phyloP scores from a whole-genome alignment of 2,113 vertebrate genomes.

The Cinclus cinclus region DNA sequence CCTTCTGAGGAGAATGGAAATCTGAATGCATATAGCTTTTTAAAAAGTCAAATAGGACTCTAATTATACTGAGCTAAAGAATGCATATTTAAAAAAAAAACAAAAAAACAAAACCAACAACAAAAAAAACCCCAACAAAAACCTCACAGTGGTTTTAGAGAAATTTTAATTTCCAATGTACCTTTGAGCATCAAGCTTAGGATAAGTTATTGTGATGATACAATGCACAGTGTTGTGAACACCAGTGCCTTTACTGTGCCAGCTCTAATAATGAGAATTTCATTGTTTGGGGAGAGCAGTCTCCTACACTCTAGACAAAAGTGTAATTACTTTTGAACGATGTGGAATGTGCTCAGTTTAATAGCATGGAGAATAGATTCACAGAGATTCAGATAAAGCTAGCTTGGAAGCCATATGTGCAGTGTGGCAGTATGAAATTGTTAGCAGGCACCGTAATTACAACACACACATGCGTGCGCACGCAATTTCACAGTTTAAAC shows the following conservation, averaged over 20 bases:
- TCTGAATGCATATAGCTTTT: conserved; percentile 54
- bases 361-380: conserved; percentile 76
- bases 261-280: conserved; percentile 78
- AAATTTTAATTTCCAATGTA: conserved; percentile 70
- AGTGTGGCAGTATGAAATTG: conserved; percentile 70
- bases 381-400: conserved; percentile 77
- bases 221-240: conserved; percentile 68
- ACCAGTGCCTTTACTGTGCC: conserved; percentile 69
- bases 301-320: conserved; percentile 76
- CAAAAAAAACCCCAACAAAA: not conserved
- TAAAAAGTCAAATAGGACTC: conserved; percentile 65
- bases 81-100: conserved; percentile 45
- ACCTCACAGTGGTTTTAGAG: conserved; percentile 28
- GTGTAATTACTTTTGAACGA: conserved; percentile 80
- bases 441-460: conserved; percentile 70
- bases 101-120: not conserved
- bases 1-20: conserved; percentile 45
- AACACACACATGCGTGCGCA: not conserved
- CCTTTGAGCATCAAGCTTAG: conserved; percentile 70
- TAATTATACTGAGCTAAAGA: conserved; percentile 65
- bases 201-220: conserved; percentile 67
- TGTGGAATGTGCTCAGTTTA: conserved; percentile 75
- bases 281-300: conserved; percentile 76
- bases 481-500: conserved; percentile 70
- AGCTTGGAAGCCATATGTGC: conserved; percentile 74